These are phyloP conservation scores for Ivindomyrus marchei DNA, from an alignment of 2,113 vertebrate species.

Conservation along the genomic window DNA sequence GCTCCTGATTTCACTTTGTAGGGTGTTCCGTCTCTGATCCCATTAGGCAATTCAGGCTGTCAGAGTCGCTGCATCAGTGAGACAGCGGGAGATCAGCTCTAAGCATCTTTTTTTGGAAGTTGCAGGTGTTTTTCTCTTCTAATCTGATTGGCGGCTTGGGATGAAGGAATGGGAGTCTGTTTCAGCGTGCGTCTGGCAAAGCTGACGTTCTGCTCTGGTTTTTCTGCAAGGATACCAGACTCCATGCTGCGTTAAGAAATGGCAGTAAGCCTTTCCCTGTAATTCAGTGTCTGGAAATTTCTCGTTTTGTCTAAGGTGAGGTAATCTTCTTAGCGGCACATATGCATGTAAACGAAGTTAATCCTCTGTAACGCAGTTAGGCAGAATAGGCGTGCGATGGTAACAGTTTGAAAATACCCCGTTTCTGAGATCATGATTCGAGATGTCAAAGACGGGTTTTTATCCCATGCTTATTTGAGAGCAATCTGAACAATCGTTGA, in stretches of 20 bases:
- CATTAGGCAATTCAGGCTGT: background rate
- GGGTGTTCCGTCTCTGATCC: background rate
- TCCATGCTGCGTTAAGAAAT: background rate
- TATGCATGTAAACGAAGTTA: background rate
- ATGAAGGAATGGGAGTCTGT: constrained; percentile 1
- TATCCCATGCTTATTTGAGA: background rate
- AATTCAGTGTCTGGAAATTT: constrained; percentile 8
- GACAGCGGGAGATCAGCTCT: background rate
- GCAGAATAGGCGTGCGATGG: background rate
- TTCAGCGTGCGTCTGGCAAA: constrained; percentile 3
- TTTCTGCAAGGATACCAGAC: background rate
- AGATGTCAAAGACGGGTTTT: background rate
- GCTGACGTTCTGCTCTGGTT: background rate
- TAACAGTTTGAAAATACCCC: background rate
- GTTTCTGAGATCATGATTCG: background rate
- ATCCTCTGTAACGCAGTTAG: constrained; percentile 2
- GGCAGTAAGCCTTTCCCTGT: background rate
- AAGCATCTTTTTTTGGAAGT: constrained; percentile 12
- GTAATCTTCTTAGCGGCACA: background rate
- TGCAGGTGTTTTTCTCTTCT: background rate
- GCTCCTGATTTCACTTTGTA: background rate
- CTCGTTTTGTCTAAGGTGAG: constrained; percentile 3
- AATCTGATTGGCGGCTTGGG: constrained; percentile 22
- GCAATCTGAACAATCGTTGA: background rate
- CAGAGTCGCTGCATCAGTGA: background rate